Evolutionary conservation across 2,888 invertebrate species (phyloP), one percentile per base, ranked within the genome.

Genomic region (Pimpla rufipes): DNA sequence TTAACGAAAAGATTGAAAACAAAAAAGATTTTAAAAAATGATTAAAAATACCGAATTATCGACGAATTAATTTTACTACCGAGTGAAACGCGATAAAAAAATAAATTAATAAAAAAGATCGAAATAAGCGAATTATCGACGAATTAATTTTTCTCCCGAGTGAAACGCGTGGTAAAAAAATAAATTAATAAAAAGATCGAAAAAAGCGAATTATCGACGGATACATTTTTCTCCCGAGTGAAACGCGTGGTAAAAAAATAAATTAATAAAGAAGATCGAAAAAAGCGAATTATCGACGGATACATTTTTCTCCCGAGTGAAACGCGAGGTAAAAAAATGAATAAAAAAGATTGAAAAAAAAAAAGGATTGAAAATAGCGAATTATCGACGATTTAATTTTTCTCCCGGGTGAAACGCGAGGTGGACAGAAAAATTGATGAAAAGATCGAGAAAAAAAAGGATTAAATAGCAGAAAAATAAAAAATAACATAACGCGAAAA

Each of bases 381-480:
- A 2, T 42, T 11, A 42, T 6, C 7, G 7, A 6, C 13, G 7
- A 42, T 29, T 29, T 29, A 2, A 29, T 29, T 29, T 29, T 29
- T 29, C 2, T 29, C 5, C n/a, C n/a, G n/a, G n/a, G n/a, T 29
- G 5, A 29, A 29, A 13, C n/a, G n/a, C n/a, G 7, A 42, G 13
- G 2, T 42, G 7, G 13, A 42, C 2, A 42, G 8, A 42, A 42
- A 8, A 42, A 11, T n/a, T n/a, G 7, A 42, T 2, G 8, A 42
- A 42, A 42, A 42, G 13, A 42, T 42, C 2, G 13, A 11, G 13
- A 29, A 8, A 37, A 62, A 50, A 7, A 21, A 62, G 7, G 29
- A 55, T 21, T 45, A 55, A 18, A 67, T 23, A n/a, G 75, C 64
- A 29, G 29, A 68, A 75, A n/a, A n/a, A n/a, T n/a, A n/a, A n/a